Conservation (phyloP, 2,888 invertebrate genomes). For the Abscondita cerata region DNA sequence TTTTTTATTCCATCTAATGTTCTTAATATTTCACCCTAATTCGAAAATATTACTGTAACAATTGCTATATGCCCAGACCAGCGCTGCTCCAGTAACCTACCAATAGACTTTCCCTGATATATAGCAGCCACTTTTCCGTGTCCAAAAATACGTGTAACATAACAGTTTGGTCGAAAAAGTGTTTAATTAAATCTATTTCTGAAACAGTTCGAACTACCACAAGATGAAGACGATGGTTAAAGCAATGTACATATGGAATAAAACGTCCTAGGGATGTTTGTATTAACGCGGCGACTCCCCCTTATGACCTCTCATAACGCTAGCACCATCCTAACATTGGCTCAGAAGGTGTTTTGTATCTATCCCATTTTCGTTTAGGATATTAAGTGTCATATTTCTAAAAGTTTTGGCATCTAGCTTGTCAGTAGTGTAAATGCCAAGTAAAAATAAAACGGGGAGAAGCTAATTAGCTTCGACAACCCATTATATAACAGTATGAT, state of each 20-base stretch:
- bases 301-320: neutral
- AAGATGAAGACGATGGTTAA: conserved; percentile 3
- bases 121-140: conserved; percentile 15
- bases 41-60: neutral
- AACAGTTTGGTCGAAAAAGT: conserved; percentile 5
- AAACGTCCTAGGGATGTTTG: neutral
- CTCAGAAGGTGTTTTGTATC: neutral
- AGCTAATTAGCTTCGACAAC: too few species aligned
- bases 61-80: conserved; percentile 9
- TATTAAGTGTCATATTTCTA: neutral
- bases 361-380: neutral
- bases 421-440: neutral
- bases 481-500: too few species aligned
- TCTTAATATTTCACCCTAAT: conserved; percentile 14
- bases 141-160: conserved; percentile 22
- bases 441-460: too few species aligned
- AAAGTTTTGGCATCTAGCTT: neutral
- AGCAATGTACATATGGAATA: conserved; percentile 2
- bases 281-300: neutral
- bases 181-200: conserved; percentile 15
- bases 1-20: conserved; percentile 20
- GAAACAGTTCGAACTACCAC: conserved; percentile 4
- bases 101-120: conserved; percentile 22
- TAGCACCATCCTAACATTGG: conserved; percentile 2
- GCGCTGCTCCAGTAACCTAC: conserved; percentile 11